These are phyloP conservation scores for Drosophila kikkawai DNA, from an alignment of 1,140 invertebrate genomes.

Conservation along the genomic window DNA sequence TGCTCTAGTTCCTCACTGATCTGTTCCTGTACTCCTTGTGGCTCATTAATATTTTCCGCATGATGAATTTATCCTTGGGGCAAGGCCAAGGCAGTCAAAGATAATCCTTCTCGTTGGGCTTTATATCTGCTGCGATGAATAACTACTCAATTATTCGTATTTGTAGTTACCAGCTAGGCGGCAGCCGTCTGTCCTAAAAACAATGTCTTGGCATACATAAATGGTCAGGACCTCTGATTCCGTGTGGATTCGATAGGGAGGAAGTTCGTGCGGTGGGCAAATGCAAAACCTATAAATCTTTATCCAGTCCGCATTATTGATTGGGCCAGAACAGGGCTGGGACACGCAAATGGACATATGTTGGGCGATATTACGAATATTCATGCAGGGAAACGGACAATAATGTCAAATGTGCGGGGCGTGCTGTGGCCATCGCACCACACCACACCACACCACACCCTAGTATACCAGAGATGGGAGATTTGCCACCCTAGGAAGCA, in stretches of 20 bases:
- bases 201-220: conserved; percentile 1
- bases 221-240: conserved; percentile 8
- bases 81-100: not conserved
- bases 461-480: not conserved
- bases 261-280: conserved; percentile 42
- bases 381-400: conserved; percentile 36
- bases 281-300: conserved; percentile 84
- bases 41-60: conserved; percentile 21
- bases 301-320: conserved; percentile 82
- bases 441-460: not conserved
- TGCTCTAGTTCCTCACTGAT: not conserved
- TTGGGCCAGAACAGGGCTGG: conserved; percentile 39
- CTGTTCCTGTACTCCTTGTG: not conserved
- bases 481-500: conserved; percentile 28
- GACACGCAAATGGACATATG: conserved; percentile 80
- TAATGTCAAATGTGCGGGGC: conserved; percentile 48
- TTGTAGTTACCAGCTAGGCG: conserved; percentile 37
- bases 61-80: conserved; percentile 13
- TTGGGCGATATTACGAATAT: conserved; percentile 59
- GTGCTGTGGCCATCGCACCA: conserved; percentile 12
- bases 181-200: not conserved
- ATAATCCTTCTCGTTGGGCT: not conserved
- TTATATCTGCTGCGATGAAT: conserved; percentile 13
- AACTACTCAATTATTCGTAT: conserved; percentile 36
- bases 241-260: conserved; percentile 8